phyloP scores from a whole-genome alignment of 1,140 invertebrate species.

The Drosophila elegans region DNA sequence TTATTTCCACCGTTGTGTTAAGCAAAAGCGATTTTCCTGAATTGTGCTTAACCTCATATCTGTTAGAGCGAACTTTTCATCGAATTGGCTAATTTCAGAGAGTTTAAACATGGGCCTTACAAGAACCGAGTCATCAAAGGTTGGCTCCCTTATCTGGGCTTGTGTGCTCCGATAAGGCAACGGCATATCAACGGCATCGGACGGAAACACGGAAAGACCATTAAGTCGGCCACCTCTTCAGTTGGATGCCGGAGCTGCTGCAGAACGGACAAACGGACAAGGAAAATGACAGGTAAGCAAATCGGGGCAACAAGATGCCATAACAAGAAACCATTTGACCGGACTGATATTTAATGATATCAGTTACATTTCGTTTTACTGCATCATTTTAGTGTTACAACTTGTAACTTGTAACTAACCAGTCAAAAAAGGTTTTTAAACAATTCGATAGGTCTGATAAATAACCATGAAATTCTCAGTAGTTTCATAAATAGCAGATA shows the following conservation, averaged over 20 bases:
- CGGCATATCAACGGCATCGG: constrained; percentile 50
- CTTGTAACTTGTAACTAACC: too few species aligned
- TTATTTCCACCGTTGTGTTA: too few species aligned
- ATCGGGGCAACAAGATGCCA: background rate
- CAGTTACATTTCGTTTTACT: background rate
- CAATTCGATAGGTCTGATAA: too few species aligned
- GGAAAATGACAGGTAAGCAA: constrained; percentile 85
- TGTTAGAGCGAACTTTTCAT: background rate
- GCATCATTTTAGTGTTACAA: too few species aligned
- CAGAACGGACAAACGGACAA: constrained; percentile 31
- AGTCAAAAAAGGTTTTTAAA: too few species aligned
- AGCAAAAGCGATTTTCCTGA: too few species aligned
- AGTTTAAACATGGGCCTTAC: background rate
- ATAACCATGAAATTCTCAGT: too few species aligned
- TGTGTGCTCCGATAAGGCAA: constrained; percentile 86
- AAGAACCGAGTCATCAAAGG: constrained; percentile 21
- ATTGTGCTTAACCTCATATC: too few species aligned
- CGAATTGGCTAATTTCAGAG: background rate
- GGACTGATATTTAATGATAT: constrained; percentile 3
- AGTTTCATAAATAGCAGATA: too few species aligned
- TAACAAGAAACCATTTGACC: background rate
- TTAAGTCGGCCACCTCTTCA: constrained; percentile 67
- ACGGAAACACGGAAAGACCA: constrained; percentile 88
- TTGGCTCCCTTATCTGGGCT: constrained; percentile 86
- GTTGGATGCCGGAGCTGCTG: constrained; percentile 8